phyloP scores from a whole-genome alignment of 2,888 invertebrate genomes.

The Pyrochroa serraticornis region DNA sequence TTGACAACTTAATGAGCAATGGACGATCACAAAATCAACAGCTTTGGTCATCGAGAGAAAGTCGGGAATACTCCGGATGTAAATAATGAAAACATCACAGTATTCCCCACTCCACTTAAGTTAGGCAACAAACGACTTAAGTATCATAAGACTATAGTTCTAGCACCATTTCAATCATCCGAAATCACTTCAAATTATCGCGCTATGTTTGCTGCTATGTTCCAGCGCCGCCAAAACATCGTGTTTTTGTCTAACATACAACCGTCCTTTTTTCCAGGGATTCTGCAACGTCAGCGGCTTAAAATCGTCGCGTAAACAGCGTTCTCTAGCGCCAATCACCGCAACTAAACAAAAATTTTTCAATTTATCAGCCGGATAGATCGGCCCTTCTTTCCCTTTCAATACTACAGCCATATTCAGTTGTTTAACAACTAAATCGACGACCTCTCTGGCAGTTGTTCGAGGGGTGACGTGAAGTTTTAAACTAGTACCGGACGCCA shows the following conservation, averaged over 20 bases:
- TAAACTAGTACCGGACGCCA: constrained; percentile 90
- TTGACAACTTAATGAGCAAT: constrained; percentile 28
- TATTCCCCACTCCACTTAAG: constrained; percentile 35
- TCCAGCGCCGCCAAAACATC: constrained; percentile 87
- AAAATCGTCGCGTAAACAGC: constrained; percentile 93
- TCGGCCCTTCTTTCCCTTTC: constrained; percentile 85
- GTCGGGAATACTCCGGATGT: neutral
- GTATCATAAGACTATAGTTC: constrained; percentile 36
- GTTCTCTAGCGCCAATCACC: constrained; percentile 92
- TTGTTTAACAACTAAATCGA: constrained; percentile 94
- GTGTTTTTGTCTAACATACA: constrained; percentile 91
- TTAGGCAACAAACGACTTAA: constrained; percentile 35
- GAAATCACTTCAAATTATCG: constrained; percentile 61
- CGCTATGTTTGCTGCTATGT: constrained; percentile 83
- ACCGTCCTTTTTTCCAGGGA: constrained; percentile 92
- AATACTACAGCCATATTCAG: constrained; percentile 90
- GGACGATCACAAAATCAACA: constrained; percentile 13
- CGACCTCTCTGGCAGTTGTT: constrained; percentile 94
- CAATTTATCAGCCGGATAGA: constrained; percentile 82
- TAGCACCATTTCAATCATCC: constrained; percentile 41
- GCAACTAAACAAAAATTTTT: constrained; percentile 93
- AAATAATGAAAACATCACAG: neutral
- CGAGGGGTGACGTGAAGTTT: constrained; percentile 91
- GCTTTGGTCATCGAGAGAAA: neutral
- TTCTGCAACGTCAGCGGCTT: constrained; percentile 91